Percentiles rank a stretch among this genome's conserved stretches.
Conservation (phyloP, 1,140 invertebrate species). For the Belonocnema kinseyi region DNA sequence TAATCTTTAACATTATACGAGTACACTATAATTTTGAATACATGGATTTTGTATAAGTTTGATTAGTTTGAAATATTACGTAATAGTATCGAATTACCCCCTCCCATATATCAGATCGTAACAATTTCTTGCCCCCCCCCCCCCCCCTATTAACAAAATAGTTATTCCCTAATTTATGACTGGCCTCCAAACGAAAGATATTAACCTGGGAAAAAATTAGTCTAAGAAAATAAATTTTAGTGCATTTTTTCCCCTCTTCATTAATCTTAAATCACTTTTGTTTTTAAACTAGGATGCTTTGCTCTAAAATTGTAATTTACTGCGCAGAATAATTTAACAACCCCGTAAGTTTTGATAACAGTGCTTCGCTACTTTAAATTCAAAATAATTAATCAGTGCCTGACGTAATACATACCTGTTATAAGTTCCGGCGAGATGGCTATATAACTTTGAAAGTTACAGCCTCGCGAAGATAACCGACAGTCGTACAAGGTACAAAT, state of each 20-base stretch:
- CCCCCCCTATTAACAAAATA: too few species aligned
- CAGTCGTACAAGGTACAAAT: conserved; percentile 9
- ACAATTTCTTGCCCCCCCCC: too few species aligned
- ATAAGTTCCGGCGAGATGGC: conserved; percentile 19
- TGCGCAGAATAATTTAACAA: conserved; percentile 5
- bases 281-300: background rate
- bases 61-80: too few species aligned
- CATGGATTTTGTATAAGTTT: too few species aligned
- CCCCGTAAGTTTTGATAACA: conserved; percentile 1
- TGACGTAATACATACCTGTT: conserved; percentile 20
- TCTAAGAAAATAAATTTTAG: too few species aligned
- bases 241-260: background rate
- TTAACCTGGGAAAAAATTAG: too few species aligned
- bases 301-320: background rate
- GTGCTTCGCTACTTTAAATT: conserved; percentile 16
- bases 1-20: too few species aligned
- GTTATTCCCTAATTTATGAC: too few species aligned
- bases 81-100: too few species aligned
- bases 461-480: conserved; percentile 7
- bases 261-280: conserved; percentile 2
- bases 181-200: too few species aligned
- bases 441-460: conserved; percentile 21
- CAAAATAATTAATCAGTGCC: conserved; percentile 27
- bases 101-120: too few species aligned
- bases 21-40: too few species aligned